Evolutionary conservation across 1,140 invertebrate species (phyloP), one percentile per base, ranked within the genome.

Genomic region (Tribolium castaneum): DNA sequence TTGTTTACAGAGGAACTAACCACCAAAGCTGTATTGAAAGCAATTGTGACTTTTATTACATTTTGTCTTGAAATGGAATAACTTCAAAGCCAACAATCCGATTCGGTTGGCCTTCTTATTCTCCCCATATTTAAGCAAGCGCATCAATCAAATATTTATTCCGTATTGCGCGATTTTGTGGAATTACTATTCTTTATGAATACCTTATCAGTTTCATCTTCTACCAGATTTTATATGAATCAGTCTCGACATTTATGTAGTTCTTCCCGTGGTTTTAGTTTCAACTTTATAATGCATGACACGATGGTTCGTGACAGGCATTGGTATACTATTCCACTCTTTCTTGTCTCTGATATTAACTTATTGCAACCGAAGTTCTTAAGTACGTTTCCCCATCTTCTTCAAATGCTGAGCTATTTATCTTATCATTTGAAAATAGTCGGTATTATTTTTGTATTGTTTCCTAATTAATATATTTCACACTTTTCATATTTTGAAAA

Each of bases 291-390:
- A 81, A 81, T 78, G 80, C 78, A 80, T 78, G 80, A 78, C 80
- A 81, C 78, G 80, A 80, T 79, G 66, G 71, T 80, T 80, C 80
- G 80, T 81, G 80, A 81, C 78, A 76, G 78, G 78, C 80, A 80
- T 81, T 3, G 39, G 39, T 45, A 81, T 72, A 74, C 56, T 59
- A 54, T 50, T 77, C 75, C 16, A 66, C 45, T 72, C 52, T 76
- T 78, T 70, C 76, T 50, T 50, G 73, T 72, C 71, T 80, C 59
- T 80, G 70, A 80, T 78, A 80, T 80, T 80, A 80, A 80, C 79
- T 80, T 80, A 80, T 80, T 80, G 79, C 79, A 80, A 78, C 74
- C 75, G 75, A 22, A 77, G 62, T 59, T 25, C 30, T 73, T 54
- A 73, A 2, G 39, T n/a, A 34, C 1, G 7, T 30, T 35, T 50